Percentiles rank a stretch among this genome's conserved stretches.
Conservation (phyloP, 2,888 invertebrate genomes). For the Drosophila infuscata region DNA sequence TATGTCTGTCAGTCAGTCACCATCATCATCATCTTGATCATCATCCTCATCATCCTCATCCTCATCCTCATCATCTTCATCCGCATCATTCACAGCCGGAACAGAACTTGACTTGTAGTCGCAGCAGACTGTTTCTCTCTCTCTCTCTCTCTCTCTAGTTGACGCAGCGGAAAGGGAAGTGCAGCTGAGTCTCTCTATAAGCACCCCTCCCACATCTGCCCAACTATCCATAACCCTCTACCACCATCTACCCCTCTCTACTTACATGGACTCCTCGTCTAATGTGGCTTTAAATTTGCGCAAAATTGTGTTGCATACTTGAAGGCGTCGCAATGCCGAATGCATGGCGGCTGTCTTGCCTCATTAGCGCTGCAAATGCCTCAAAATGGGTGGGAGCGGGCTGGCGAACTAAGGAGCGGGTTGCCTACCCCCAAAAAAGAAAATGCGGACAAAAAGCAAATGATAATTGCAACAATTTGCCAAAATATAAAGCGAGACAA, state of each 20-base stretch:
- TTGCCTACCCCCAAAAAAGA: background rate
- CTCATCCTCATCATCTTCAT: conserved; percentile 11
- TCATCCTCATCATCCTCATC: conserved; percentile 2
- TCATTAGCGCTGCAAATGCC: conserved; percentile 61
- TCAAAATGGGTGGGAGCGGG: background rate
- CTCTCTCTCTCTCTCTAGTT: conserved; percentile 6
- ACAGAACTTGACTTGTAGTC: conserved; percentile 81
- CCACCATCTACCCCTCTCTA: background rate
- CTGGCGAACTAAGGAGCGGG: background rate
- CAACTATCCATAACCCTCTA: background rate
- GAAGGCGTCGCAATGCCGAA: conserved; percentile 43
- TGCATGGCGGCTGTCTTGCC: conserved; percentile 30
- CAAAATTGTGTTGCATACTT: conserved; percentile 42
- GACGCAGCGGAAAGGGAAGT: conserved; percentile 78
- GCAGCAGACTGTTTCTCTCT: conserved; percentile 22
- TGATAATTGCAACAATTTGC: conserved; percentile 78
- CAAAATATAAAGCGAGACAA: conserved; percentile 60
- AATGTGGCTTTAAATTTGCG: conserved; percentile 53
- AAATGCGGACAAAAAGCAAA: conserved; percentile 58
- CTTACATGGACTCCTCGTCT: background rate
- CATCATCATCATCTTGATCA: conserved; percentile 20
- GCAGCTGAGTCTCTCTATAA: conserved; percentile 39
- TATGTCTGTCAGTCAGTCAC: conserved; percentile 47
- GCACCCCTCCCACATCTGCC: background rate
- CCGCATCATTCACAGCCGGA: conserved; percentile 67